These are phyloP conservation scores for Callopanchax toddi DNA, from an alignment of 2,113 vertebrate species.

Conservation along the genomic window DNA sequence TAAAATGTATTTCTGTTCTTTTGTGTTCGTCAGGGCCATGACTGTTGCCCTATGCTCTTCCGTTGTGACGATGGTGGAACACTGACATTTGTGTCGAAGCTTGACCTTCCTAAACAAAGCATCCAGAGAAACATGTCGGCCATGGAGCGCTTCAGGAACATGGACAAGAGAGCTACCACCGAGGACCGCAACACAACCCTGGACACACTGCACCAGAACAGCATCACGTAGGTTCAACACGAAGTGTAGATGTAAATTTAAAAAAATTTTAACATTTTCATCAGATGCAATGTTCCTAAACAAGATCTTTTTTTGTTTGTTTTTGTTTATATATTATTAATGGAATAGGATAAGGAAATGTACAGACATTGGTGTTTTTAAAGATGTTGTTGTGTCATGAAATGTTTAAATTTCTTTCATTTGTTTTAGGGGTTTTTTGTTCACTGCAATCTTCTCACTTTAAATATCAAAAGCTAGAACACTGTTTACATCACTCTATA, in stretches of 20 bases:
- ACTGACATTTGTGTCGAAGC: conserved; percentile 93
- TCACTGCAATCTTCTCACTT: background rate
- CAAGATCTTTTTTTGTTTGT: no score
- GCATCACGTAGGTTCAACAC: conserved; percentile 89
- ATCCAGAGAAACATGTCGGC: conserved; percentile 98
- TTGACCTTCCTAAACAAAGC: conserved; percentile 98
- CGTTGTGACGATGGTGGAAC: conserved; percentile 90
- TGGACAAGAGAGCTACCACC: conserved; percentile 97
- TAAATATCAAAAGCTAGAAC: no score
- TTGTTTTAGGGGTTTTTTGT: background rate
- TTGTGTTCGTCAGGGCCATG: conserved; percentile 87
- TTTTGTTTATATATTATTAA: no score
- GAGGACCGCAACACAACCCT: conserved; percentile 96
- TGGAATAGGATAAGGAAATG: no score
- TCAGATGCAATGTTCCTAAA: background rate
- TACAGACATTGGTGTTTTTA: no score
- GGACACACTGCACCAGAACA: conserved; percentile 98
- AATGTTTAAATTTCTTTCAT: no score
- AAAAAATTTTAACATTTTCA: background rate
- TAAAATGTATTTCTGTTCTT: background rate
- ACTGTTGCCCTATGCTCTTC: conserved; percentile 99
- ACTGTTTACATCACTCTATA: background rate
- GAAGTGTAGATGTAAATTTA: background rate
- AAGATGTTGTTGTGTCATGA: no score
- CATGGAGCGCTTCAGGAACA: conserved; percentile 99